Evolutionary conservation across 2,113 vertebrate species (phyloP).

Genomic region (Cichladusa arquata): DNA sequence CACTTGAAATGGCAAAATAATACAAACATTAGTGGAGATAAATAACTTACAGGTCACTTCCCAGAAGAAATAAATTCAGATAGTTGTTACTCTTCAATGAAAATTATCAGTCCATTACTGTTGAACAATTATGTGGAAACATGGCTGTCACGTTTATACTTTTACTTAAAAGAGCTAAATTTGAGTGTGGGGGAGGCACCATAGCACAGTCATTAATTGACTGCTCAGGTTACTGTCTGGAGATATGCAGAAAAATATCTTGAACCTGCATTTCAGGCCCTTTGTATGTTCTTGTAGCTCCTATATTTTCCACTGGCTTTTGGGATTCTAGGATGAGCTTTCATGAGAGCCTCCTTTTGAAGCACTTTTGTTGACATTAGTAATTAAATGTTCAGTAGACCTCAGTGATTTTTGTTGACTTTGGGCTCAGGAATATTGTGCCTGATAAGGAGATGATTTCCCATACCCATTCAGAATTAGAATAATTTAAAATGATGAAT

Average conservation of each 20-base stretch:
- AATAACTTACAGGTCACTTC: background rate
- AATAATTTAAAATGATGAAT: background rate
- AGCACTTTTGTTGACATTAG: background rate
- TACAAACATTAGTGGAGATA: background rate
- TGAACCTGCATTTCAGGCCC: background rate
- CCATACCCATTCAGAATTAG: background rate
- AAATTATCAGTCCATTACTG: background rate
- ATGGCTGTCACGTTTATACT: background rate
- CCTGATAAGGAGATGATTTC: background rate
- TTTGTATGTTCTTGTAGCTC: background rate
- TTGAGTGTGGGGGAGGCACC: background rate
- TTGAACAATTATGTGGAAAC: background rate
- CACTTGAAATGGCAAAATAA: background rate
- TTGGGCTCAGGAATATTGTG: background rate
- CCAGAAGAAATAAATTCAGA: background rate
- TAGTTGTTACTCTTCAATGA: background rate
- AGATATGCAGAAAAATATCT: background rate
- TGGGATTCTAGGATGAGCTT: background rate
- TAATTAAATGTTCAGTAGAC: background rate
- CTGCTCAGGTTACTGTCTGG: background rate
- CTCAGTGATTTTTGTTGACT: background rate
- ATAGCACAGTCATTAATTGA: background rate
- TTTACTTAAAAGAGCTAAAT: background rate
- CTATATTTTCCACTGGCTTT: fast-evolving
- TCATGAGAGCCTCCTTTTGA: background rate